Conservation (phyloP, 1,140 invertebrate species). For the Luehdorfia chinensis region DNA sequence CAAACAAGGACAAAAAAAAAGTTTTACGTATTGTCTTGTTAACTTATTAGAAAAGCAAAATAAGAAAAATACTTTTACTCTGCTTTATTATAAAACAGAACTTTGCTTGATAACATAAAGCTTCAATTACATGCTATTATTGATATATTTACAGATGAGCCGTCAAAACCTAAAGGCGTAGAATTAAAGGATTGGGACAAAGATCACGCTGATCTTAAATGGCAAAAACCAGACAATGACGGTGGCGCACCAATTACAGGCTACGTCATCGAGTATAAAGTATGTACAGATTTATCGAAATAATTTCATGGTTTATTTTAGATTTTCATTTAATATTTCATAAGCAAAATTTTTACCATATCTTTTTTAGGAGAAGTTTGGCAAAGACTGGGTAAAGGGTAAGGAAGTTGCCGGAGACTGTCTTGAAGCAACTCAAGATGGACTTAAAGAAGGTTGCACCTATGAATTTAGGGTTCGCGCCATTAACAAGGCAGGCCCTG, state of each 20-base stretch:
- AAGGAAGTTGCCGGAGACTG: conserved; percentile 89
- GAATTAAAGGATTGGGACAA: conserved; percentile 97
- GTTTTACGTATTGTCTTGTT: no score
- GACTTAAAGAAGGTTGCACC: conserved; percentile 95
- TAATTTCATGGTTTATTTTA: no score
- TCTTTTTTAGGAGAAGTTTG: conserved; percentile 86
- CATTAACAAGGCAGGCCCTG: conserved; percentile 96
- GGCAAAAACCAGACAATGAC: conserved; percentile 92
- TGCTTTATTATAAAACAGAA: no score
- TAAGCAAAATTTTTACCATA: no score
- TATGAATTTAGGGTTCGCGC: conserved; percentile 98
- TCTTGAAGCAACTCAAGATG: conserved; percentile 87
- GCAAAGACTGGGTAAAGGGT: conserved; percentile 91
- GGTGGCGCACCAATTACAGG: conserved; percentile 96
- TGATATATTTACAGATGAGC: conserved; percentile 86
- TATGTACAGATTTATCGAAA: conserved; percentile 23
- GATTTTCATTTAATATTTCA: background rate
- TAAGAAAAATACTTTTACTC: no score
- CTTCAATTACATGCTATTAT: no score
- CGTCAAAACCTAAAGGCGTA: conserved; percentile 92
- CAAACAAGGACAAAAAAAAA: no score
- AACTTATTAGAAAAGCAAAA: no score
- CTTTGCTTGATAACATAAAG: no score
- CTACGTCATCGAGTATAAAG: conserved; percentile 94
- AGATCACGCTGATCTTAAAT: conserved; percentile 95